phyloP scores from a whole-genome alignment of 2,797 vertebrate species.

The Acropternis orthonyx region DNA sequence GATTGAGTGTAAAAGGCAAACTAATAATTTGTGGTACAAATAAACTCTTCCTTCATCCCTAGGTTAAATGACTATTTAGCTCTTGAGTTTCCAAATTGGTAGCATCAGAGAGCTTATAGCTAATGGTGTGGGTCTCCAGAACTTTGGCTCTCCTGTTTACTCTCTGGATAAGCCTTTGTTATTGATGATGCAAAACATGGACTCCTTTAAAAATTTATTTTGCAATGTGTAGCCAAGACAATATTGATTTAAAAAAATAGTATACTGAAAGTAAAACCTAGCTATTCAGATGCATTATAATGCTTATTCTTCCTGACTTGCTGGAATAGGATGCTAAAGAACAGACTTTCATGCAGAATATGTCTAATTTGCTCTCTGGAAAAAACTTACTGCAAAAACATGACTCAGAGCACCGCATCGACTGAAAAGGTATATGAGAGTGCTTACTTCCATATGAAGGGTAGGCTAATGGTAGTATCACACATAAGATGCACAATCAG shows the following conservation, averaged over 20 bases:
- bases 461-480: not conserved
- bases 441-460: not conserved
- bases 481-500: not conserved
- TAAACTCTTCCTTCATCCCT: not conserved
- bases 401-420: not conserved
- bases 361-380: not conserved
- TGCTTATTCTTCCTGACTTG: not conserved
- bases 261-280: not conserved
- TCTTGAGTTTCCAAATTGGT: not conserved
- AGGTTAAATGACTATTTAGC: not conserved
- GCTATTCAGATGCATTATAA: not conserved
- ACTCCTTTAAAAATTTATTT: not conserved
- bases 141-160: not conserved
- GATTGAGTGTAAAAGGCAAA: not conserved
- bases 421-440: not conserved
- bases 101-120: not conserved
- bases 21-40: not conserved
- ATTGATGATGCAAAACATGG: not conserved
- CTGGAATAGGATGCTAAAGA: not conserved
- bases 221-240: not conserved
- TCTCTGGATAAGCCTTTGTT: not conserved
- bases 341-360: not conserved
- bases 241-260: not conserved
- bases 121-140: not conserved
- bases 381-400: not conserved